phyloP scores from a whole-genome alignment of 2,113 vertebrate genomes.

The Seriola rivoliana region DNA sequence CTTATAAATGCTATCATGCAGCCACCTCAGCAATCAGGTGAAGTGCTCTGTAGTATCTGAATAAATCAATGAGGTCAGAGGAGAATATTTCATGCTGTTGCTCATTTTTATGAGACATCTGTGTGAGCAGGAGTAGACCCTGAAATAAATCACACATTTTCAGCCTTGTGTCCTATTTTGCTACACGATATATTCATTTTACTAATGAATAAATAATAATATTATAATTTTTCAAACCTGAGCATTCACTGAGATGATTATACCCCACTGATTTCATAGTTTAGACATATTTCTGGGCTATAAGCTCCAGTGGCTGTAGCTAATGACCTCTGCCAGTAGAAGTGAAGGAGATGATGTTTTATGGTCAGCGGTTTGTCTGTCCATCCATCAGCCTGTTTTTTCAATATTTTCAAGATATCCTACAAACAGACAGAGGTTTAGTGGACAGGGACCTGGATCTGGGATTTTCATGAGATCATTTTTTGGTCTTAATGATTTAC shows the following conservation, averaged over 20 bases:
- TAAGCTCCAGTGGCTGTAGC: neutral
- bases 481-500: conserved; percentile 1
- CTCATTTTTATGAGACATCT: conserved; percentile 30
- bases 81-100: conserved; percentile 35
- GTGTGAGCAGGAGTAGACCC: neutral
- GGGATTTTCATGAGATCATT: neutral
- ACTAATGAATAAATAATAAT: neutral
- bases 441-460: neutral
- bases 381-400: too few species aligned
- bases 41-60: conserved; percentile 18
- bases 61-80: conserved; percentile 29
- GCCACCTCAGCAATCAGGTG: conserved; percentile 47
- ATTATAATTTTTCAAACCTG: neutral
- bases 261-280: neutral
- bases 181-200: neutral
- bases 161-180: neutral
- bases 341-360: conserved; percentile 22
- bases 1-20: neutral
- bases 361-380: conserved; percentile 34
- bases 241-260: neutral
- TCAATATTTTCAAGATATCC: too few species aligned
- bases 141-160: conserved; percentile 29
- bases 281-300: neutral
- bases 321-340: conserved; percentile 17
- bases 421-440: too few species aligned